Base-by-base conservation (phyloP, 1,140 invertebrate species). In the Pseudomyrmex gracilis region DNA sequence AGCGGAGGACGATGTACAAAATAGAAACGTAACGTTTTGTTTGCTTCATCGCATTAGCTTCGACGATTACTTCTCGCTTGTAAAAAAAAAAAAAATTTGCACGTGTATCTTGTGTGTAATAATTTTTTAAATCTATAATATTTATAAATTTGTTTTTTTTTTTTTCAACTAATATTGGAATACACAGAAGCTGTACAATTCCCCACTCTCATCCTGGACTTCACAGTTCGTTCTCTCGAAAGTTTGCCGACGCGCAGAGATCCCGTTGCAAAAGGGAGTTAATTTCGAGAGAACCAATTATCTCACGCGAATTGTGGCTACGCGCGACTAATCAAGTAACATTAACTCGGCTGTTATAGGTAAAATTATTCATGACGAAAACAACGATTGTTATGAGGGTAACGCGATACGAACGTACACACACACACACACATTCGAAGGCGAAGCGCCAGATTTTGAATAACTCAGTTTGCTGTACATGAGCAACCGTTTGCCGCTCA, bases 331-430 rank as follows among this genome's bases (percentile, higher is more conserved):
- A 70, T 80, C 71, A 70, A 24, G 51, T 45, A 63, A 34, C 5
- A 63, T 45, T 64, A 4, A 71, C 24, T n/a, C 8, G 22, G 58
- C 22, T 15, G 24, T 80, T 80, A 71, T 49, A 43, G 68, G 43
- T 43, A 24, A 57, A 64, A 80, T 80, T 80, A 80, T 71, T 12
- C 3, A 58, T 70, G 64, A 60, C 17, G 66, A 58, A 80, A 70
- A 8, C 66, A 49, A 24, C 43, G 34, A 34, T 34, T 34, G 0
- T 34, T 7, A 34, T 5, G 34, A 34, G 20, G 22, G 9, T 13
- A 17, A 47, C 12, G 10, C 73, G 15, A n/a, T 2, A 17, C 34
- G 7, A 58, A 34, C 5, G 34, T 34, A 5, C 34, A 58, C 55
- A 47, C 45, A 34, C 5, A 5, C 7, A 5, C 34, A 58, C 55